These are phyloP conservation scores for Galeruca laticollis DNA, from an alignment of 2,888 invertebrate genomes.

Conservation along the genomic window DNA sequence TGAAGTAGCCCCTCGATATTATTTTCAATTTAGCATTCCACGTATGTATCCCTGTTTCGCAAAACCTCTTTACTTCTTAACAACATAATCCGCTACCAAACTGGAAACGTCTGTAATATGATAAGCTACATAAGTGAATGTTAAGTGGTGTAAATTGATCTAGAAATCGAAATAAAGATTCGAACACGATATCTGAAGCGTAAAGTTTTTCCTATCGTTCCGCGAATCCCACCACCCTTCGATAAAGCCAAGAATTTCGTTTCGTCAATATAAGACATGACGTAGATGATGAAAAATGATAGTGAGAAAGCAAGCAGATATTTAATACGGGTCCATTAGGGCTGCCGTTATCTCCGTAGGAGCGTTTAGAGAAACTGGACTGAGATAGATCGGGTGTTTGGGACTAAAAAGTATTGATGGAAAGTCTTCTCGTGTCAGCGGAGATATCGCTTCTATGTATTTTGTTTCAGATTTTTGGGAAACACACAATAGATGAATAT, in stretches of 20 bases:
- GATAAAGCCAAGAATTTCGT: constrained; percentile 53
- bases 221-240: constrained; percentile 44
- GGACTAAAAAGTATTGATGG: constrained; percentile 39
- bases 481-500: constrained; percentile 7
- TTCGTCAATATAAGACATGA: constrained; percentile 59
- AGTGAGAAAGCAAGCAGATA: constrained; percentile 61
- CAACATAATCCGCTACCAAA: constrained; percentile 34
- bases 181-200: constrained; percentile 38
- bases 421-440: constrained; percentile 38
- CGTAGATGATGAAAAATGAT: constrained; percentile 64
- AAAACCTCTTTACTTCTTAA: not conserved
- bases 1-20: no score
- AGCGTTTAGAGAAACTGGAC: constrained; percentile 45
- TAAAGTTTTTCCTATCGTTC: constrained; percentile 35
- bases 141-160: constrained; percentile 56
- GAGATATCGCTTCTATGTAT: constrained; percentile 30
- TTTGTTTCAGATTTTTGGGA: constrained; percentile 33
- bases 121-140: constrained; percentile 54
- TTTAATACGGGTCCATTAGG: constrained; percentile 65
- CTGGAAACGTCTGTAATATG: constrained; percentile 46
- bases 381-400: constrained; percentile 43
- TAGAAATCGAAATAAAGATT: constrained; percentile 40
- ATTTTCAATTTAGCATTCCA: not conserved
- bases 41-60: not conserved
- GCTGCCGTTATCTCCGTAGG: constrained; percentile 43